A percentile compares a stretch with the other conserved stretches of the same genome.
These are phyloP conservation scores for Zosterops lateralis DNA, from an alignment of 2,113 vertebrate species.

Conservation along the genomic window DNA sequence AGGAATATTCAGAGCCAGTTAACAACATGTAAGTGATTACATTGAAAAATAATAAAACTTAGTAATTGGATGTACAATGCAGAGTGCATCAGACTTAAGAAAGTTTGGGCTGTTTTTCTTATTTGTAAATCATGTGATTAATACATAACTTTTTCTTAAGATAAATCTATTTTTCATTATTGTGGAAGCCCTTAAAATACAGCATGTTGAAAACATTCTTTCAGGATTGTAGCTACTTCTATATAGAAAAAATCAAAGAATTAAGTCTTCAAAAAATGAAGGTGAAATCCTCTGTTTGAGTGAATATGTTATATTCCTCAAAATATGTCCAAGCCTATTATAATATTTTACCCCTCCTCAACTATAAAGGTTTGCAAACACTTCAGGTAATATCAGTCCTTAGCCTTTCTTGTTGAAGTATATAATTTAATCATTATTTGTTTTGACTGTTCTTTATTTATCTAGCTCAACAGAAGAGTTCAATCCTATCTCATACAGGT, in stretches of 20 bases:
- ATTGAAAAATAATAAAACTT: slow-evolving; percentile 7
- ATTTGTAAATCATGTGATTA: slow-evolving; percentile 12
- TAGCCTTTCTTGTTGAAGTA: background rate
- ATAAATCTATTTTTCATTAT: background rate
- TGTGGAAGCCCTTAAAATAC: slow-evolving; percentile 11
- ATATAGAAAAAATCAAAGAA: background rate
- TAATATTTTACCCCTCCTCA: background rate
- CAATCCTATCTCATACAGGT: background rate
- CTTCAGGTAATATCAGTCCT: background rate
- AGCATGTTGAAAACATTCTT: slow-evolving; percentile 17
- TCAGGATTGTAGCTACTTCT: slow-evolving; percentile 7
- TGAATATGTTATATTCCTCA: background rate
- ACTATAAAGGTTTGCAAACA: background rate
- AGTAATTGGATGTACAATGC: background rate
- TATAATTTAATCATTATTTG: background rate
- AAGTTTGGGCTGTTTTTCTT: slow-evolving; percentile 24
- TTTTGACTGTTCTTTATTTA: slow-evolving; percentile 1
- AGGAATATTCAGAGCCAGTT: slow-evolving; percentile 17
- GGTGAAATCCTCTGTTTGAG: slow-evolving; percentile 15
- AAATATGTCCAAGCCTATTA: background rate
- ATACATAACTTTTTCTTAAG: slow-evolving; percentile 2
- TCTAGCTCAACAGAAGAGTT: background rate
- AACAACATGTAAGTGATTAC: slow-evolving; percentile 31
- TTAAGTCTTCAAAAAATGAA: slow-evolving; percentile 37
- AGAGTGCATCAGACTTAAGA: background rate